A percentile compares a stretch with the other conserved stretches of the same genome.
phyloP scores from a whole-genome alignment of 2,113 vertebrate species.

The Bos indicus region DNA sequence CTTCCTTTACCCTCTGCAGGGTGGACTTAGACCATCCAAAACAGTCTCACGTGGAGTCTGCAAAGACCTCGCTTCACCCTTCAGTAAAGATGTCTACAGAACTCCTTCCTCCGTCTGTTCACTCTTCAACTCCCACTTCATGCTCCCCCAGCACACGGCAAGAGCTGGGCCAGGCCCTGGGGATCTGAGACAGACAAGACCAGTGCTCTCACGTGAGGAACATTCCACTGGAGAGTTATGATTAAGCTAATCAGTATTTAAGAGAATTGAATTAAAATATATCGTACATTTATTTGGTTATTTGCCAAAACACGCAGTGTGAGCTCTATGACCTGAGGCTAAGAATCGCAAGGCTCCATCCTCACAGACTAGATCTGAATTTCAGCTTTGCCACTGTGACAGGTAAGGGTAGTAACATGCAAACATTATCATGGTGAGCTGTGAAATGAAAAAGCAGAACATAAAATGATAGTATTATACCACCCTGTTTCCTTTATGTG shows the following conservation, averaged over 20 bases:
- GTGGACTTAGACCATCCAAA: neutral
- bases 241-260: neutral
- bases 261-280: neutral
- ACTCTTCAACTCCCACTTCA: neutral
- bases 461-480: neutral
- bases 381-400: neutral
- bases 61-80: neutral
- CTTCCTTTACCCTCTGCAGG: neutral
- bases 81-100: neutral
- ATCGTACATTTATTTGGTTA: neutral
- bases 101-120: too few relatives aligned
- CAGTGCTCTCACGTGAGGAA: neutral
- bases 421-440: neutral
- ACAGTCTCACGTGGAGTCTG: neutral
- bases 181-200: neutral
- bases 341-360: neutral
- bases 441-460: neutral
- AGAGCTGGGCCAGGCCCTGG: neutral
- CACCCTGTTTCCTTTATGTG: too few relatives aligned
- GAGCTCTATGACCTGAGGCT: neutral
- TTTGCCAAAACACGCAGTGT: neutral
- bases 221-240: neutral
- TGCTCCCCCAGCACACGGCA: neutral
- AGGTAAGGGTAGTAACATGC: neutral
- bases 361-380: neutral